Percentiles rank a stretch among this genome's conserved stretches.
These are phyloP conservation scores for Tridacna crocea DNA, from an alignment of 2,888 invertebrate species.

Conservation along the genomic window DNA sequence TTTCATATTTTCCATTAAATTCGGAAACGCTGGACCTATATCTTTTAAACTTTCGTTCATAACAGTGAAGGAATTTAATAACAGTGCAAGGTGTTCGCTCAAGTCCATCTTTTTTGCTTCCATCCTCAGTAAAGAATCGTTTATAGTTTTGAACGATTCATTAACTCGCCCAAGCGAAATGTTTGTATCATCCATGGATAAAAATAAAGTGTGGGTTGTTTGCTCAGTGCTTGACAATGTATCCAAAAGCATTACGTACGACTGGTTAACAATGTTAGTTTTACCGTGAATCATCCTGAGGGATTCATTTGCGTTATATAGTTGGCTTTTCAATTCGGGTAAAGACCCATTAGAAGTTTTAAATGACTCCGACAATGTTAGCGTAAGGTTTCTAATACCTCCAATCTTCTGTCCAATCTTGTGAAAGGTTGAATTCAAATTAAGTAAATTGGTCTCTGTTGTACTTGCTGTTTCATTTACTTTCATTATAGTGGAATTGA, in stretches of 20 bases:
- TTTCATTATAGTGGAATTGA: constrained; percentile 35
- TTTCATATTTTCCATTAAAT: constrained; percentile 29
- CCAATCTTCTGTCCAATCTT: not conserved
- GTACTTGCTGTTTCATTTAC: constrained; percentile 35
- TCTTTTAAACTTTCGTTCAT: constrained; percentile 35
- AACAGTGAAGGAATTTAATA: constrained; percentile 29
- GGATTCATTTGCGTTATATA: constrained; percentile 50
- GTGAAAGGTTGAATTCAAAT: constrained; percentile 32
- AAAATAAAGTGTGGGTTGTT: constrained; percentile 20
- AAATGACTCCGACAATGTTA: not conserved
- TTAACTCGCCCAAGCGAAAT: constrained; percentile 33
- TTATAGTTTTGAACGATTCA: constrained; percentile 29
- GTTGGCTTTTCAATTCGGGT: constrained; percentile 25
- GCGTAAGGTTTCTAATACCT: not conserved
- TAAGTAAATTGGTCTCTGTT: constrained; percentile 16
- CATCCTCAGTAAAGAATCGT: constrained; percentile 32
- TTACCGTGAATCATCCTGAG: constrained; percentile 33
- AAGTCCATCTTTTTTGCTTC: constrained; percentile 26
- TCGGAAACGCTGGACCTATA: constrained; percentile 51
- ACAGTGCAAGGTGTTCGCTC: constrained; percentile 9
- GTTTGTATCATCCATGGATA: constrained; percentile 33
- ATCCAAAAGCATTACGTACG: constrained; percentile 29
- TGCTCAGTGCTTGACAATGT: constrained; percentile 30
- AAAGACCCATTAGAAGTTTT: constrained; percentile 28
- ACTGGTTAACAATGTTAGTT: constrained; percentile 30